Evolutionary conservation across 2,113 vertebrate species (phyloP).

Genomic region (Mesoclemmys tuberculata): DNA sequence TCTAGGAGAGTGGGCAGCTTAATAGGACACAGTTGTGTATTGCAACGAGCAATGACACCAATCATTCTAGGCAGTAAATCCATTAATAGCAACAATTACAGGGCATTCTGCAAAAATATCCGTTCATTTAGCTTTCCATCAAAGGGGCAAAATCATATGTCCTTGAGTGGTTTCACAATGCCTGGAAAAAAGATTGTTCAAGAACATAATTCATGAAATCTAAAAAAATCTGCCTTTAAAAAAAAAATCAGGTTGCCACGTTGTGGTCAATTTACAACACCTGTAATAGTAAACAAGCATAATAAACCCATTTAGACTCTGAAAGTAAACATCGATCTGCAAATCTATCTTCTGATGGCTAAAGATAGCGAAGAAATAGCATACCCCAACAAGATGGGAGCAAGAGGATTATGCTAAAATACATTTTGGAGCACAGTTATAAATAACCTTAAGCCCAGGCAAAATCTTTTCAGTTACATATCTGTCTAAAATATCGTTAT

Average conservation of each 20-base stretch:
- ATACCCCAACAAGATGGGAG: neutral
- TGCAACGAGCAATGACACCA: neutral
- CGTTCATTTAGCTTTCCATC: neutral
- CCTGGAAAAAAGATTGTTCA: neutral
- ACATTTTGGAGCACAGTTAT: fast-evolving
- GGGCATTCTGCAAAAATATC: neutral
- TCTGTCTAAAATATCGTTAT: neutral
- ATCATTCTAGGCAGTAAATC: neutral
- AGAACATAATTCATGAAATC: neutral
- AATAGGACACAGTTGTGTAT: neutral
- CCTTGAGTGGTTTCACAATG: neutral
- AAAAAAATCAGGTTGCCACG: neutral
- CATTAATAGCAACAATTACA: neutral
- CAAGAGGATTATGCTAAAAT: neutral
- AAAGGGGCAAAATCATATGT: neutral
- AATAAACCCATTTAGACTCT: neutral
- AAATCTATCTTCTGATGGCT: neutral
- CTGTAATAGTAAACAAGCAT: neutral
- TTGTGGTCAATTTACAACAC: neutral
- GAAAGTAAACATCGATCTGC: neutral
- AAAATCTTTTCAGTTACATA: neutral
- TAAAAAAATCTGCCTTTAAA: neutral
- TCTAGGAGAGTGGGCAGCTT: neutral
- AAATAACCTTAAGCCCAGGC: neutral
- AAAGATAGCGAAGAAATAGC: neutral